Evolutionary conservation across 2,113 vertebrate species (phyloP).

Genomic region (Nothoprocta pentlandii): DNA sequence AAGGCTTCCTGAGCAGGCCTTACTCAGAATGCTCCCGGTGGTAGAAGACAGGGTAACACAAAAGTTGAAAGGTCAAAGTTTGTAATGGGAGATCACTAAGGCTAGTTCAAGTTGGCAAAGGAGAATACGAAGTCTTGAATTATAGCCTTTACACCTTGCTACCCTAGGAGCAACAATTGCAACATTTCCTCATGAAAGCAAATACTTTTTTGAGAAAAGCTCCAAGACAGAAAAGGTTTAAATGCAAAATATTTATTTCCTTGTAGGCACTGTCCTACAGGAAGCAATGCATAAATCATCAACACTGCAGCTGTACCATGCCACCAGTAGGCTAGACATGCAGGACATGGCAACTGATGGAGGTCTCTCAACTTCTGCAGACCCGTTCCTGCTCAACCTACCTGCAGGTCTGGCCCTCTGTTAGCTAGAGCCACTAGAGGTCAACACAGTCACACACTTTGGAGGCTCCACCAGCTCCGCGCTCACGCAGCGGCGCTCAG

Average conservation of each 20-base stretch:
- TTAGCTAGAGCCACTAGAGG: conserved; percentile 26
- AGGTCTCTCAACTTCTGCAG: not conserved
- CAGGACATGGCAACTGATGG: rapidly evolving
- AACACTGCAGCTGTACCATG: not conserved
- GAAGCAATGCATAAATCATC: rapidly evolving
- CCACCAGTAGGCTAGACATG: not conserved
- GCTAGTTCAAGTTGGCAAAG: not conserved
- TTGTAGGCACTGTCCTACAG: too few relatives aligned
- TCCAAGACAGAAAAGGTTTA: not conserved
- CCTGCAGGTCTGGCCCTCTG: not conserved
- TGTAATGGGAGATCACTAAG: rapidly evolving
- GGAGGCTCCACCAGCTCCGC: not conserved
- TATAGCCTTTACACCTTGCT: not conserved
- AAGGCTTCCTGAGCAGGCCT: not conserved
- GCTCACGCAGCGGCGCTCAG: rapidly evolving
- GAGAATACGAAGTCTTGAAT: rapidly evolving
- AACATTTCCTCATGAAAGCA: not conserved
- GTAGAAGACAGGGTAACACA: not conserved
- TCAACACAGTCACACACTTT: not conserved
- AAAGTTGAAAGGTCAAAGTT: rapidly evolving
- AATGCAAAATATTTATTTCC: not conserved
- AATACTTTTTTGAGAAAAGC: not conserved
- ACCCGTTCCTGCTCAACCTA: not conserved
- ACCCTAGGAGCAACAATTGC: not conserved
- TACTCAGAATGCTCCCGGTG: not conserved